Conservation (phyloP, 1,140 invertebrate species). For the Leguminivora glycinivorella region DNA sequence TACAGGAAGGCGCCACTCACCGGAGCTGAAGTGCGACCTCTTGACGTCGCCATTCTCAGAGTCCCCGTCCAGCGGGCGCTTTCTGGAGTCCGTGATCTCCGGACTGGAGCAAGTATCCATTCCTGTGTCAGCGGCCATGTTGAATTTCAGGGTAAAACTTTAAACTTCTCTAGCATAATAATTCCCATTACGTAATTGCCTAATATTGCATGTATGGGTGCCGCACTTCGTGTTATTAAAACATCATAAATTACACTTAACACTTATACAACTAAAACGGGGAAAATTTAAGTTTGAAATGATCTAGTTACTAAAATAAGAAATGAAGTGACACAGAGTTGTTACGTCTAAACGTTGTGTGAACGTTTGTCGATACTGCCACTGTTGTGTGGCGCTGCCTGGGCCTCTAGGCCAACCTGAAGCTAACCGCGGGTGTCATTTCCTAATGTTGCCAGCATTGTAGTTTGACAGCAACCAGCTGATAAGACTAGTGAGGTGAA, state of each 20-base stretch:
- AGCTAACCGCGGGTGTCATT: slow-evolving; percentile 51
- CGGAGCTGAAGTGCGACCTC: slow-evolving; percentile 92
- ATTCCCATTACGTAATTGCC: slow-evolving; percentile 77
- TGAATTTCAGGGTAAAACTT: slow-evolving; percentile 80
- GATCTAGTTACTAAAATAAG: slow-evolving; percentile 72
- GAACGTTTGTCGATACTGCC: slow-evolving; percentile 76
- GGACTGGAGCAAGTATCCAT: slow-evolving; percentile 90
- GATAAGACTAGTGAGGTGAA: slow-evolving; percentile 60
- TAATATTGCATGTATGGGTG: slow-evolving; percentile 67
- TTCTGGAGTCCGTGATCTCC: slow-evolving; percentile 89
- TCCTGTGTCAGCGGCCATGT: slow-evolving; percentile 90
- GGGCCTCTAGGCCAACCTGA: slow-evolving; percentile 67
- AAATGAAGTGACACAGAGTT: slow-evolving; percentile 72
- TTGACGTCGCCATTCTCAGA: slow-evolving; percentile 92
- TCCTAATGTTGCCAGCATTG: slow-evolving; percentile 57
- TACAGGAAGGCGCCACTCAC: slow-evolving; percentile 77
- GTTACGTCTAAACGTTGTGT: slow-evolving; percentile 76
- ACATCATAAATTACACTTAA: slow-evolving; percentile 68
- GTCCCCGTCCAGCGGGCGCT: slow-evolving; percentile 92
- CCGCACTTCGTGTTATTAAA: slow-evolving; percentile 70
- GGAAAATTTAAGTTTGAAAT: slow-evolving; percentile 61
- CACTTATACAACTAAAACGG: slow-evolving; percentile 72
- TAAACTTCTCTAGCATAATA: slow-evolving; percentile 77
- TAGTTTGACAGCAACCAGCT: slow-evolving; percentile 71
- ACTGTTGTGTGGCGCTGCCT: slow-evolving; percentile 63